Evolutionary conservation across 2,113 vertebrate genomes (phyloP), one percentile per base, ranked within the genome.

Genomic region (Vulpes lagopus): DNA sequence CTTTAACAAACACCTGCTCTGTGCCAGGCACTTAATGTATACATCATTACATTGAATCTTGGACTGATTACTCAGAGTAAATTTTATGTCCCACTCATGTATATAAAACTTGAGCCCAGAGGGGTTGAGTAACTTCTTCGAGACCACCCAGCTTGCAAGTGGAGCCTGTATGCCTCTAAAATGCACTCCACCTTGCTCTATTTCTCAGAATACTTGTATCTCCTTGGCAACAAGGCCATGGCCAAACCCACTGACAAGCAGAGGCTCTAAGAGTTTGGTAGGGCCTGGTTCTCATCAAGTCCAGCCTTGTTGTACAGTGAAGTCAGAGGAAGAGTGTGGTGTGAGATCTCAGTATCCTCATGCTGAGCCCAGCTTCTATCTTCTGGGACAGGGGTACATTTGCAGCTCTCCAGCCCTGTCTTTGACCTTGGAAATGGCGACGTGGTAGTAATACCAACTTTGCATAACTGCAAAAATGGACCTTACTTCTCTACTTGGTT

Each of bases 371-470:
- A 67, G 86, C 49, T 30, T 74, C 43, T 6, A 0, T 27, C n/a
- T 30, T 57, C n/a, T 11, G 38, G 57, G 38, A 10, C 2, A 19
- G 10, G 8, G 11, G 53, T 60, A 49, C 8, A 16, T 69, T 35
- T 2, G 30, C 53, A 65, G 76, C 32, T 51, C 49, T 53, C 20
- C 49, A 73, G 11, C n/a, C 15, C 64, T 65, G 59, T 43, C 60
- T 79, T 71, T 32, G 76, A 15, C 62, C 53, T 69, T 81, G 81
- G 69, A 90, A 60, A 32, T 3, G 1, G 35, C 74, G 17, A 49
- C 12, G 1, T 0, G 22, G 73, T 25, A 51, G 5, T 14, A 2
- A 69, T 4, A 49, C 17, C 8, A 27, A 10, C 15, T 49, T 1
- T 9, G 57, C 20, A 17, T 2, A n/a, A 38, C 59, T 8, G 5